Evolutionary conservation across 2,113 vertebrate species (phyloP).

Genomic region (Pollachius pollachius): DNA sequence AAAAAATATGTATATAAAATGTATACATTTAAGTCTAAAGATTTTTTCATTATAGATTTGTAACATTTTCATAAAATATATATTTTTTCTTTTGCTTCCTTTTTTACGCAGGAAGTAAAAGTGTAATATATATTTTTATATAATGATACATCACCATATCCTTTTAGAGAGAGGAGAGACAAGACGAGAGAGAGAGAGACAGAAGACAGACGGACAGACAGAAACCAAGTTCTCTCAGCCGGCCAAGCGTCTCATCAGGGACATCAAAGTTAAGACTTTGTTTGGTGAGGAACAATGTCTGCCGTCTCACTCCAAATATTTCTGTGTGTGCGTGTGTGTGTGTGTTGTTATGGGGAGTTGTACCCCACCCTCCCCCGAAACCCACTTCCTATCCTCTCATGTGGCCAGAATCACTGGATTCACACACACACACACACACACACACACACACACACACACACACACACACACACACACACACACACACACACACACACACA

Average conservation of each 20-base stretch:
- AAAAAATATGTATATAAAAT: no score
- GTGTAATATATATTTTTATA: no score
- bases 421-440: conserved; percentile 71
- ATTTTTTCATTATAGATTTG: neutral
- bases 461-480: neutral
- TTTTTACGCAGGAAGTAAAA: no score
- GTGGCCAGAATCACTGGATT: conserved; percentile 75
- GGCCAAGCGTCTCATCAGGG: conserved; percentile 65
- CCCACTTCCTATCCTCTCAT: conserved; percentile 22
- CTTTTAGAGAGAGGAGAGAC: neutral
- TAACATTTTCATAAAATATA: no score
- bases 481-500: conserved; percentile 14
- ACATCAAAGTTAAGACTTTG: conserved; percentile 91
- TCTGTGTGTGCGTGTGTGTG: conserved; percentile 79
- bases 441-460: conserved; percentile 7
- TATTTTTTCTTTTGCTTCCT: no score
- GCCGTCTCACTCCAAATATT: conserved; percentile 85
- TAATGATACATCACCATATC: no score
- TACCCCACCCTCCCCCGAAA: conserved; percentile 69
- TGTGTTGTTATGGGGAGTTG: conserved; percentile 73
- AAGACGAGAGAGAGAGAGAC: neutral
- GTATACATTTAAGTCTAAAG: no score
- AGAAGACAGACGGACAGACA: conserved; percentile 17
- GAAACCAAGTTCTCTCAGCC: conserved; percentile 59
- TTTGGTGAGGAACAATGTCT: conserved; percentile 90